Evolutionary conservation across 2,888 invertebrate species (phyloP), one percentile per base, ranked within the genome.

Genomic region (Matsumyia berberina): DNA sequence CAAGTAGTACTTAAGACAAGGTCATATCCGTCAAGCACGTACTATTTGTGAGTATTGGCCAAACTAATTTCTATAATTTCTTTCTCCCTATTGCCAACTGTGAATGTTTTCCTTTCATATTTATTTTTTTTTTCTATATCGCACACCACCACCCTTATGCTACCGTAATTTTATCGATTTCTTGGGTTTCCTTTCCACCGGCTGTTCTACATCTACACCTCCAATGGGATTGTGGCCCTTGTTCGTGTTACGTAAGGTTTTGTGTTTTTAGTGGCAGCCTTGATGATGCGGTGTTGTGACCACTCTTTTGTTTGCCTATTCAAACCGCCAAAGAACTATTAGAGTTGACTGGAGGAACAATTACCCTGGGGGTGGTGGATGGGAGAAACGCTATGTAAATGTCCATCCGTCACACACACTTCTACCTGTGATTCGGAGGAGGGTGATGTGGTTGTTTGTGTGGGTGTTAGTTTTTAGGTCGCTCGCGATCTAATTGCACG

Each of bases 281-380:
- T 82, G 77, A 72, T 72, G 78, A 58, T 79, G 77, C 77, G 55
- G 60, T 72, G 53, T 73, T 72, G 66, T 72, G 79, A 69, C 83
- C 67, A 39, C 60, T 53, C 66, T 73, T 66, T 72, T 82, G 66
- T 70, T 77, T 64, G 70, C 19, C 67, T 51, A 73, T 42, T 46
- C 73, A 17, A 29, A 60, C 78, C 39, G 57, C 69, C 35, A 62
- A 51, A 33, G 53, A 60, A 74, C 57, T 69, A 55, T 62, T 70
- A 31, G 51, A 72, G 57, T 51, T 33, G 24, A 15, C 35, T 12
- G 51, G 49, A 33, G 39, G 46, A 37, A 11, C 39, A 67, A 42
- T 76, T 24, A 29, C 11, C n/a, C 8, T 49, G 11, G 2, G 15
- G 11, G 19, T 4, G 53, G 17, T 19, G 29, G 60, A 17, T 58